Percentiles rank a stretch among this genome's conserved stretches.
Evolutionary conservation across 2,888 invertebrate species (phyloP).

Genomic region (Heliconius hortense): DNA sequence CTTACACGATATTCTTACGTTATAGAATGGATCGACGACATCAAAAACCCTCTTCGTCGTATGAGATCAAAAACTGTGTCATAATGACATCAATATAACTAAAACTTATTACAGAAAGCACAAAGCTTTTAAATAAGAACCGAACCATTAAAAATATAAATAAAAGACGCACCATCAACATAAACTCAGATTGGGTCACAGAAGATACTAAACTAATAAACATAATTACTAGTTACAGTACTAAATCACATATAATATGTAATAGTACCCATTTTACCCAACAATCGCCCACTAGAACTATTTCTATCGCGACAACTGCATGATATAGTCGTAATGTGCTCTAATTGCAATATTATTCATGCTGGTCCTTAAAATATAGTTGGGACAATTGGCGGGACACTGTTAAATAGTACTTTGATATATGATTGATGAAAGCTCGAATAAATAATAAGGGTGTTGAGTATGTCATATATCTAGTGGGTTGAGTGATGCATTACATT

Average conservation of each 20-base stretch:
- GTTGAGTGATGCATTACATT: not conserved
- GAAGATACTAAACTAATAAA: not conserved
- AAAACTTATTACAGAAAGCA: not conserved
- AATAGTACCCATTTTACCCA: constrained; percentile 23
- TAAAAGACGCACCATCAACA: not conserved
- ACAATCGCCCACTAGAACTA: constrained; percentile 41
- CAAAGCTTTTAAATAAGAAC: not conserved
- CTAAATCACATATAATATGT: constrained; percentile 23
- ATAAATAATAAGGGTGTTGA: constrained; percentile 24
- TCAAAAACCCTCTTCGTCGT: not conserved
- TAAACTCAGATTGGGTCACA: constrained; percentile 7
- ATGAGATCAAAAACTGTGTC: not conserved
- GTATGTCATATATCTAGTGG: constrained; percentile 5
- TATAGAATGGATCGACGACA: too few relatives aligned
- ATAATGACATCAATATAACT: not conserved
- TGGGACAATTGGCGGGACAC: constrained; percentile 36
- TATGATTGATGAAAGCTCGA: constrained; percentile 23
- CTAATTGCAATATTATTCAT: constrained; percentile 41
- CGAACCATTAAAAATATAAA: not conserved
- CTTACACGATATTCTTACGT: too few relatives aligned
- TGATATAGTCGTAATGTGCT: constrained; percentile 38
- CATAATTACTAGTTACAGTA: not conserved
- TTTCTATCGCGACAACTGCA: constrained; percentile 41
- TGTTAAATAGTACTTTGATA: constrained; percentile 28
- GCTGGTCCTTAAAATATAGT: constrained; percentile 33